Percentiles rank a stretch among this genome's conserved stretches.
Evolutionary conservation across 2,797 vertebrate species (phyloP).

Genomic region (Leuciscus waleckii): DNA sequence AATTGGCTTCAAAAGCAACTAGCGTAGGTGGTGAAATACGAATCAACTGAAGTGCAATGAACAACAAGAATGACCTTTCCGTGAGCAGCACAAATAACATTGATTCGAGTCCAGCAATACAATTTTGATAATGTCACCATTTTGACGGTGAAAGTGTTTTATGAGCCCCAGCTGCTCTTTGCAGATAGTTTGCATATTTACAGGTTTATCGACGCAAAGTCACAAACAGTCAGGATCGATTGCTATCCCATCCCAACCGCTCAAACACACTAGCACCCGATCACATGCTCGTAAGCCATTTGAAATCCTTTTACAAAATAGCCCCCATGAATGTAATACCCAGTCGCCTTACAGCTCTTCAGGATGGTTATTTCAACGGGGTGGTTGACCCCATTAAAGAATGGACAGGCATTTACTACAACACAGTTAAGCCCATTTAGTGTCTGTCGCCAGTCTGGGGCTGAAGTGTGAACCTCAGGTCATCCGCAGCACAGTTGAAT

Average conservation of each 20-base stretch:
- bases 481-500: slow-evolving; percentile 29
- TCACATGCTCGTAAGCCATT: slow-evolving; percentile 25
- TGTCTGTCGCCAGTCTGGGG: slow-evolving; percentile 17
- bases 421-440: slow-evolving; percentile 49
- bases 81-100: slow-evolving; percentile 60
- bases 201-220: slow-evolving; percentile 21
- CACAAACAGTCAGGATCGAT: slow-evolving; percentile 32
- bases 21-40: slow-evolving; percentile 36
- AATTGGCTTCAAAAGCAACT: slow-evolving; percentile 66
- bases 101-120: slow-evolving; percentile 56
- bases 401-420: slow-evolving; percentile 30
- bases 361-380: slow-evolving; percentile 16
- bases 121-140: slow-evolving; percentile 59
- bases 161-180: slow-evolving; percentile 29
- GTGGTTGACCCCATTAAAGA: slow-evolving; percentile 55
- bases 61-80: slow-evolving; percentile 51
- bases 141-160: slow-evolving; percentile 47
- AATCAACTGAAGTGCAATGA: slow-evolving; percentile 57
- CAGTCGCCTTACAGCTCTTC: slow-evolving; percentile 25
- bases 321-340: slow-evolving; percentile 24
- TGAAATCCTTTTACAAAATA: slow-evolving; percentile 42
- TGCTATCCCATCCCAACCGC: not conserved
- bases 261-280: not conserved
- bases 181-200: slow-evolving; percentile 26
- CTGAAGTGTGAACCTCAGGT: slow-evolving; percentile 29